These are phyloP conservation scores for Bagarius yarrelli DNA, from an alignment of 2,113 vertebrate genomes.

Conservation along the genomic window DNA sequence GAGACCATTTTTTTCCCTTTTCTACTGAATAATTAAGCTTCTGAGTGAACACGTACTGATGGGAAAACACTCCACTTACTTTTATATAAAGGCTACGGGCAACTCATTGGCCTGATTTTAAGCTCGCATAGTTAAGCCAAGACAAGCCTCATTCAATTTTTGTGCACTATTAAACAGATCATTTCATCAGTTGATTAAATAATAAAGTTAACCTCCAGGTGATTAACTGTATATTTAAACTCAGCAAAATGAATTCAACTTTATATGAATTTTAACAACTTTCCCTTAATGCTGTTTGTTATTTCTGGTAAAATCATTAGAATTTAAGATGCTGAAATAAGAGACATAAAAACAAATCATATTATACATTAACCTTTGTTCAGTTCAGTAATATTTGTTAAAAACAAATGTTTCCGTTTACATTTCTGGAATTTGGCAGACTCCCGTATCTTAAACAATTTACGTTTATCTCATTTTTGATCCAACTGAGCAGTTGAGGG, in stretches of 20 bases:
- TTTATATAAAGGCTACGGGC: slow-evolving; percentile 32
- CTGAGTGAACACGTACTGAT: slow-evolving; percentile 33
- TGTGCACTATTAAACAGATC: slow-evolving; percentile 16
- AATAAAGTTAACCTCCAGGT: neutral
- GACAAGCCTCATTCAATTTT: slow-evolving; percentile 8
- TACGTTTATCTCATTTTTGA: no score
- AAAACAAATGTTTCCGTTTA: no score
- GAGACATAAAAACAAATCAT: neutral
- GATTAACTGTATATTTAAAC: slow-evolving; percentile 12
- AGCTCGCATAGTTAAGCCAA: slow-evolving; percentile 17
- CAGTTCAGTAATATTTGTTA: no score
- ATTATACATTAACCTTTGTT: no score
- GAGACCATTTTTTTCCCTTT: slow-evolving; percentile 33
- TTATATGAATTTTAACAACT: neutral
- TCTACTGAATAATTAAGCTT: slow-evolving; percentile 56
- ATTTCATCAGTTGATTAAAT: neutral
- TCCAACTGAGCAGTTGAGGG: no score
- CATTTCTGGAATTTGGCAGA: no score
- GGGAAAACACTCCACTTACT: slow-evolving; percentile 20
- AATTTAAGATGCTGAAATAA: neutral
- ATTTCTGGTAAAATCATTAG: neutral
- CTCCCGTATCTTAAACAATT: no score
- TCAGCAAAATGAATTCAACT: neutral
- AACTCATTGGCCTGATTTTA: slow-evolving; percentile 43
- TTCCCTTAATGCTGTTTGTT: neutral